Conservation (phyloP, 2,797 vertebrate species). For the Holocentrus rufus region DNA sequence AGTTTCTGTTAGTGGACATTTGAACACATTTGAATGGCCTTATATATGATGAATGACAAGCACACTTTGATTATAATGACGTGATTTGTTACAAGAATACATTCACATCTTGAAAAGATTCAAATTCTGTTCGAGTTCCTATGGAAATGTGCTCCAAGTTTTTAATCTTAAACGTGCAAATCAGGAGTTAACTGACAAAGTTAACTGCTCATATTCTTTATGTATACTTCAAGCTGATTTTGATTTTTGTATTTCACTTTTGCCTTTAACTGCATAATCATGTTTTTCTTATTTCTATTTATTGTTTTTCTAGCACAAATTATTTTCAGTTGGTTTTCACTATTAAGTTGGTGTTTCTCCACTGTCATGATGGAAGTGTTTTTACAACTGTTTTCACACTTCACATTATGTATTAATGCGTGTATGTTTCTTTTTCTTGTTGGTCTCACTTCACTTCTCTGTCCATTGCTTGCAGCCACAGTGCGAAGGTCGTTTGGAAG, state of each 20-base stretch:
- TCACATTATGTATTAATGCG: conserved; percentile 65
- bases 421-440: conserved; percentile 68
- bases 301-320: background rate
- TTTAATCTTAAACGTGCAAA: background rate
- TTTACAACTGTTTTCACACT: conserved; percentile 54
- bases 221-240: background rate
- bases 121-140: too few species aligned
- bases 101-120: background rate
- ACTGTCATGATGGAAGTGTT: conserved; percentile 50
- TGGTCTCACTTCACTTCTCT: conserved; percentile 86
- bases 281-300: conserved; percentile 10
- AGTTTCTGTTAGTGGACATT: background rate
- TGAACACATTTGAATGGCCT: background rate
- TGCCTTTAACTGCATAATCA: conserved; percentile 36
- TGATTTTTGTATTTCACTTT: conserved; percentile 43
- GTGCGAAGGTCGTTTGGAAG: conserved; percentile 92
- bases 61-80: background rate
- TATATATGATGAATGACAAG: background rate
- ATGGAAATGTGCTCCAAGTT: background rate
- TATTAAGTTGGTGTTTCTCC: conserved; percentile 36
- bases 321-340: conserved; percentile 18
- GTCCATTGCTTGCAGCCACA: conserved; percentile 92
- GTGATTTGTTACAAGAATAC: background rate
- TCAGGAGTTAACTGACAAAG: conserved; percentile 49
- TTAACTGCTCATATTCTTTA: conserved; percentile 31